phyloP scores from a whole-genome alignment of 2,888 invertebrate genomes.

The Heliothis peltigera region DNA sequence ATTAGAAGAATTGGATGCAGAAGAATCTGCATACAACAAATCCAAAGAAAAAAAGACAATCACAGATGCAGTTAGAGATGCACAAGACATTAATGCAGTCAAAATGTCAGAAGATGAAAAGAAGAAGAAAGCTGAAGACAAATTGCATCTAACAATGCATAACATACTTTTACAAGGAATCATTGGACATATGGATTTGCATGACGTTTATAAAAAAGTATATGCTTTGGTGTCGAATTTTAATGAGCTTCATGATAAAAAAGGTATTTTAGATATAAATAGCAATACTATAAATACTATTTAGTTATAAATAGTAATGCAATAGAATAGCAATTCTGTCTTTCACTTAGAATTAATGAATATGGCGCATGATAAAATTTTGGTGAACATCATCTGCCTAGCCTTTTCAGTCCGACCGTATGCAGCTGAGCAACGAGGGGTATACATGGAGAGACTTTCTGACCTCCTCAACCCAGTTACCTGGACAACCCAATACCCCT shows the following conservation, averaged over 20 bases:
- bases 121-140: conserved; percentile 57
- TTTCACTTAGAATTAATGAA: too few species aligned
- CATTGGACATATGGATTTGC: conserved; percentile 75
- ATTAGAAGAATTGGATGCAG: conserved; percentile 77
- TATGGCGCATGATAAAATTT: too few species aligned
- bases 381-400: too few species aligned
- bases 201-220: conserved; percentile 70
- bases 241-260: conserved; percentile 36
- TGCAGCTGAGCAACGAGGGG: too few species aligned
- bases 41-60: conserved; percentile 24
- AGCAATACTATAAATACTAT: too few species aligned
- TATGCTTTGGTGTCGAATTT: conserved; percentile 59
- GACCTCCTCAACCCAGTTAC: too few species aligned
- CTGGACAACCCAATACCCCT: too few species aligned
- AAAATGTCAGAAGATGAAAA: conserved; percentile 8
- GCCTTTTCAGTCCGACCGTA: too few species aligned
- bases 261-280: conserved; percentile 19
- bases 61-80: conserved; percentile 12
- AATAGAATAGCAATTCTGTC: too few species aligned
- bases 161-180: conserved; percentile 78
- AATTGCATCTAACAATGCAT: conserved; percentile 78
- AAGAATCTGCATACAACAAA: conserved; percentile 55
- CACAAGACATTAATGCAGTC: background rate
- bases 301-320: too few species aligned
- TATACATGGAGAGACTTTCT: too few species aligned